Evolutionary conservation across 2,113 vertebrate genomes (phyloP).

Genomic region (Brienomyrus longianalis): DNA sequence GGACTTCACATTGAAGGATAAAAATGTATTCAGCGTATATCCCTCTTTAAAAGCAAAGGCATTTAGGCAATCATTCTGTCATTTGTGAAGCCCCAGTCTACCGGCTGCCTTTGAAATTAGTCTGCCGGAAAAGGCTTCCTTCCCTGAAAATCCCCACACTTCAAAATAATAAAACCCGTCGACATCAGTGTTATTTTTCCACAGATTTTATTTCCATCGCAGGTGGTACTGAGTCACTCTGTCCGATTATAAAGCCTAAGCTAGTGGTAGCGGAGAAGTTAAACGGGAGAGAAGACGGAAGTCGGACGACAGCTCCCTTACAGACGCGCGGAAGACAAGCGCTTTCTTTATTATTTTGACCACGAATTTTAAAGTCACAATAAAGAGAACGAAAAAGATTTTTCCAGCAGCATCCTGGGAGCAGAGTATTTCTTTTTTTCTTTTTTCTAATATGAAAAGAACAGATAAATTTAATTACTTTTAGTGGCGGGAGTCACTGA

Average conservation of each 20-base stretch:
- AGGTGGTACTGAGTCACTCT: background rate
- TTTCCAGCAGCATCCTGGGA: slow-evolving; percentile 20
- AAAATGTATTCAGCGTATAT: slow-evolving; percentile 25
- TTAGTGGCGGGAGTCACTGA: slow-evolving; percentile 19
- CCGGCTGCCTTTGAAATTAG: slow-evolving; percentile 20
- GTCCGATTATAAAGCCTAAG: background rate
- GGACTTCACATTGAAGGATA: slow-evolving; percentile 20
- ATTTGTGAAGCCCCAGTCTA: slow-evolving; percentile 12
- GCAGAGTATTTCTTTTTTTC: slow-evolving; percentile 12
- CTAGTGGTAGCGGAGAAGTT: background rate
- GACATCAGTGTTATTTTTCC: background rate
- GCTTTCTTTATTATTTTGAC: slow-evolving; percentile 4
- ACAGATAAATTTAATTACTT: slow-evolving; percentile 29
- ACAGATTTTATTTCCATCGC: background rate
- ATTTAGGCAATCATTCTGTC: slow-evolving; percentile 24
- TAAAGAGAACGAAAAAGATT: background rate
- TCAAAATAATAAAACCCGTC: slow-evolving; percentile 17
- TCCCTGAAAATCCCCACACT: background rate
- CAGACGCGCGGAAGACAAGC: background rate
- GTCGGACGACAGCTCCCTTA: background rate
- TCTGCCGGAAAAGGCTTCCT: background rate
- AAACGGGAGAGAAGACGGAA: background rate
- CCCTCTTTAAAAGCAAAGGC: slow-evolving; percentile 22
- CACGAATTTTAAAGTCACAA: background rate
- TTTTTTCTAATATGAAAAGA: slow-evolving; percentile 22